A percentile compares a stretch with the other conserved stretches of the same genome.
These are phyloP conservation scores for Mus minutoides DNA, from an alignment of 2,797 vertebrate genomes.

Conservation along the genomic window DNA sequence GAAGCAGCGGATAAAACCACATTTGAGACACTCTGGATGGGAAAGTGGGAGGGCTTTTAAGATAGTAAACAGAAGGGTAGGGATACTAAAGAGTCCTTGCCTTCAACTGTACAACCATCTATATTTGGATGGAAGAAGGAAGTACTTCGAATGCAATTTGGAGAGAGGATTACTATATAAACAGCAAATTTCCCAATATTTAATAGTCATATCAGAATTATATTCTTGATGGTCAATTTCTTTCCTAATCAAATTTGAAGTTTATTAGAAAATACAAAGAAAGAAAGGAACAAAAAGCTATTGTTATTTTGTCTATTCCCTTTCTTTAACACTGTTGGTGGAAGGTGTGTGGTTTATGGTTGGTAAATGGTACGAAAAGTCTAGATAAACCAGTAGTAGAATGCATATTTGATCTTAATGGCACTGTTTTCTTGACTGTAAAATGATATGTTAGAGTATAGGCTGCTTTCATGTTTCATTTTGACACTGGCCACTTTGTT, in stretches of 20 bases:
- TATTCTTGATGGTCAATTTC: background rate
- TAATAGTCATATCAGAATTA: background rate
- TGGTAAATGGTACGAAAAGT: conserved; percentile 7
- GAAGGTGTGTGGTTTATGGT: background rate
- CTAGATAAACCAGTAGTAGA: background rate
- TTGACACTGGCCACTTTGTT: background rate
- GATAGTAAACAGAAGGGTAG: background rate
- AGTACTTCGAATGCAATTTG: conserved; percentile 5
- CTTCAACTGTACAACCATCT: background rate
- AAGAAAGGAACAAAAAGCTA: background rate
- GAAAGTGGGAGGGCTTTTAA: conserved; percentile 15
- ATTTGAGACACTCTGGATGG: background rate
- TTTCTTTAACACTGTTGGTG: background rate
- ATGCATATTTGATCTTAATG: background rate
- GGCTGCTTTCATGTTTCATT: conserved; percentile 14
- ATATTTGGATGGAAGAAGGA: background rate
- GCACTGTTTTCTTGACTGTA: background rate
- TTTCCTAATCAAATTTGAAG: conserved; percentile 32
- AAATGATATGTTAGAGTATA: conserved; percentile 8
- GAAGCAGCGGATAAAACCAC: background rate
- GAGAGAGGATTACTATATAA: background rate
- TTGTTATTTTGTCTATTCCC: background rate
- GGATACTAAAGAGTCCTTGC: background rate
- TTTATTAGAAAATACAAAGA: conserved; percentile 9
- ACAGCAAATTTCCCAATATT: background rate